Evolutionary conservation across 2,113 vertebrate species (phyloP).

Genomic region (cat (Felis catus)): DNA sequence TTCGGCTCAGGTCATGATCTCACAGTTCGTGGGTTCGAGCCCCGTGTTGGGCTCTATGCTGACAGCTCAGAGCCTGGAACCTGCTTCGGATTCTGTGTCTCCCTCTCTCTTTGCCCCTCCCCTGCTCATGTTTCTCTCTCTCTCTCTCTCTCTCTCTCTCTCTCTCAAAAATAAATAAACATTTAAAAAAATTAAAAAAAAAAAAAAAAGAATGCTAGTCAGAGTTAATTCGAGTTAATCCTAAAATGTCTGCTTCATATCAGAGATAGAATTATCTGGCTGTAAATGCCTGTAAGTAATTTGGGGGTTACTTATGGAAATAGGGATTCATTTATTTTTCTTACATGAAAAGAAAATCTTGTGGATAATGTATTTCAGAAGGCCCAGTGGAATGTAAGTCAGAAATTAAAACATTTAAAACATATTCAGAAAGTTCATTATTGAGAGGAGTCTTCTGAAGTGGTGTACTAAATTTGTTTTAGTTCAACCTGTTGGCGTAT

Average conservation of each 20-base stretch:
- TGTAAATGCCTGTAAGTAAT: neutral
- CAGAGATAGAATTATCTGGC: neutral
- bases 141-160: no score
- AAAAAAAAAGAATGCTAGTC: neutral
- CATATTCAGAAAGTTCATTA: neutral
- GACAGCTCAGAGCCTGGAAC: no score
- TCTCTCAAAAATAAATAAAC: neutral
- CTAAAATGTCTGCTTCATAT: neutral
- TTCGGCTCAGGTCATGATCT: no score
- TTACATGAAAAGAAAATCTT: constrained; percentile 26
- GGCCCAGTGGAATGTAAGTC: neutral
- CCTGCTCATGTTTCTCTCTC: no score
- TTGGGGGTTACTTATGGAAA: neutral
- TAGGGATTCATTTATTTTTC: constrained; percentile 12
- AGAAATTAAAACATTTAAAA: constrained; percentile 44
- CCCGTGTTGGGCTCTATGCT: no score
- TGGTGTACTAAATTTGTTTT: neutral
- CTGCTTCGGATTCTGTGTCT: no score
- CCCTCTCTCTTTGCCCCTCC: no score
- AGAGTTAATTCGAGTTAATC: neutral
- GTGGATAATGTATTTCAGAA: neutral
- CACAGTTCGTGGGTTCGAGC: no score
- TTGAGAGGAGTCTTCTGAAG: neutral
- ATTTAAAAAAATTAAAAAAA: neutral
- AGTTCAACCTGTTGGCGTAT: neutral